These are phyloP conservation scores for Catharus bicknelli DNA, from an alignment of 2,113 vertebrate species.

Conservation along the genomic window DNA sequence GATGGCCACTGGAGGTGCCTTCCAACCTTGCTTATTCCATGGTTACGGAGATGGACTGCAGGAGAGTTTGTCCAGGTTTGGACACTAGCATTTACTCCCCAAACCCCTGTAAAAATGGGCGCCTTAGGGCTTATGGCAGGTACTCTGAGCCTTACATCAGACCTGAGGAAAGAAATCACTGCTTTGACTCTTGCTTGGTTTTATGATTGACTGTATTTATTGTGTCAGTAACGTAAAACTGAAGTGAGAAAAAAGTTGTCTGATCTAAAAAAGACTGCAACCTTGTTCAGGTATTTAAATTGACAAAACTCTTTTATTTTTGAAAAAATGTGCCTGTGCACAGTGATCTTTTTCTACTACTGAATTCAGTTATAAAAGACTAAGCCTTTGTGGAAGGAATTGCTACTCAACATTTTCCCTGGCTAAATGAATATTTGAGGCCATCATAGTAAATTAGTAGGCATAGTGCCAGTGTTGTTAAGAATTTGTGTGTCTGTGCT, in stretches of 20 bases:
- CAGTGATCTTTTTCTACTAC: background rate
- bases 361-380: background rate
- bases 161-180: background rate
- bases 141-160: background rate
- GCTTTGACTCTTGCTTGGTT: background rate
- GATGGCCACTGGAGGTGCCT: background rate
- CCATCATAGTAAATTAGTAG: background rate
- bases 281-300: background rate
- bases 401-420: background rate
- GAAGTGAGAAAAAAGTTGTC: background rate
- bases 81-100: background rate
- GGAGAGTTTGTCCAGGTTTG: background rate
- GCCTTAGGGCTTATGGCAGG: background rate
- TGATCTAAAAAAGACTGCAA: background rate
- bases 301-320: background rate
- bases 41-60: background rate
- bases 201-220: background rate
- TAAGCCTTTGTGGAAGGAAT: background rate
- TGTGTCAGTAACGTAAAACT: background rate
- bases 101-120: background rate
- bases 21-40: background rate
- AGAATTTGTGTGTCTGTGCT: background rate
- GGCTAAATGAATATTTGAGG: background rate
- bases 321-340: background rate
- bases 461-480: background rate